A percentile compares a stretch with the other conserved stretches of the same genome.
These are phyloP conservation scores for Gobio occitaniae DNA, from an alignment of 2,797 vertebrate genomes.

Conservation along the genomic window DNA sequence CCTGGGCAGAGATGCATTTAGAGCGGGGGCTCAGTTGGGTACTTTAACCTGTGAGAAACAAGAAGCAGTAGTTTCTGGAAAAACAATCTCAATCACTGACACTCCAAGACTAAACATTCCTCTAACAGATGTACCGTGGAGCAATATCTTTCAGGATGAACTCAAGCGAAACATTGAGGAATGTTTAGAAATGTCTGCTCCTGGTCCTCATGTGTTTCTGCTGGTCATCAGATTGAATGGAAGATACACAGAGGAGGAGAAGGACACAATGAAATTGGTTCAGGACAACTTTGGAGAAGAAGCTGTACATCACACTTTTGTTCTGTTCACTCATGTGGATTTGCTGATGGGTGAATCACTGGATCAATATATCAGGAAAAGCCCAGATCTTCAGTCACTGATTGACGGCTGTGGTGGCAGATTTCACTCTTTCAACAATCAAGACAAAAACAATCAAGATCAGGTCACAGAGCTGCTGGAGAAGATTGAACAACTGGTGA, in stretches of 20 bases:
- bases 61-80: neutral
- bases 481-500: constrained; percentile 23
- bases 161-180: constrained; percentile 2
- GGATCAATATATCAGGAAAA: neutral
- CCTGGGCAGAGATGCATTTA: constrained; percentile 36
- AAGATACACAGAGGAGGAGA: constrained; percentile 11
- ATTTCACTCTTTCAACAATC: constrained; percentile 30
- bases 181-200: constrained; percentile 18
- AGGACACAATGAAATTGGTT: constrained; percentile 22
- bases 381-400: neutral
- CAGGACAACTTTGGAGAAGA: constrained; percentile 33
- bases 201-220: constrained; percentile 53
- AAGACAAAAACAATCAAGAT: neutral
- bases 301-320: neutral
- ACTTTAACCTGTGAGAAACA: constrained; percentile 23
- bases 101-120: constrained; percentile 11
- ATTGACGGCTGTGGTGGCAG: neutral
- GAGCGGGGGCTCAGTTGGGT: neutral
- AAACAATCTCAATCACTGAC: constrained; percentile 44
- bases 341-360: neutral
- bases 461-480: constrained; percentile 38
- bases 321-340: constrained; percentile 43
- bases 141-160: neutral
- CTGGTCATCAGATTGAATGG: constrained; percentile 15
- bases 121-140: neutral